Base-by-base conservation (phyloP, 2,113 vertebrate genomes). In the Menura novaehollandiae region DNA sequence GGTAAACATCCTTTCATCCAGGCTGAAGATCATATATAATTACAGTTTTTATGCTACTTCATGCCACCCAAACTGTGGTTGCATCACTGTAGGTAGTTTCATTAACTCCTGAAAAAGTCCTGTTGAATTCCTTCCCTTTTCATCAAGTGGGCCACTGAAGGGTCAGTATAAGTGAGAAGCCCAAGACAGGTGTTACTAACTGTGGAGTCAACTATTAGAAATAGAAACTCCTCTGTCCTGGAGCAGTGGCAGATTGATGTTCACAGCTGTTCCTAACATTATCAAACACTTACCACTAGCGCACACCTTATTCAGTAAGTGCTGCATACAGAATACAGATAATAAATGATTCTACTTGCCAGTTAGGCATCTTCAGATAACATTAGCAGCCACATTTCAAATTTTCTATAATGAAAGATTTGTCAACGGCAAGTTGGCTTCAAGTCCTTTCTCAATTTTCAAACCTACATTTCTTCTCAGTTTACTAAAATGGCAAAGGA, bases 101-200 rank as follows among this genome's bases (percentile, higher is more conserved):
- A 95, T 97, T 97, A 97, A 89, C 72, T 96, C 43, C 35, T 75
- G 69, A 69, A 82, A 94, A 35, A 93, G 73, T 76, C 56, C 53
- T 66, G 28, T 47, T 74, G 90, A 94, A 89, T 93, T 87, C 71
- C 69, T 90, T 89, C 52, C 85, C 63, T 84, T 85, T 81, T 93
- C 87, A 91, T 96, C 93, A 84, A 92, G 43, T 55, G 67, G 77
- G 89, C 77, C 82, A 75, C 63, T 64, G 81, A 88, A 91, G 64
- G 92, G 85, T 95, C 89, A 84, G 79, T 81, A 89, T 46, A 82
- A 95, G 85, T 94, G 87, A 93, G 83, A 93, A 92, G 92, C 80
- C 80, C 78, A 93, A 89, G 94, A 97, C 97, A 97, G 96, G 95
- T 98, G 95, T 79, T 94, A 33, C 88, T 93, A 95, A 89, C 87